Conservation (phyloP, 1,140 invertebrate genomes). For the Aphelenchoides fujianensis region DNA sequence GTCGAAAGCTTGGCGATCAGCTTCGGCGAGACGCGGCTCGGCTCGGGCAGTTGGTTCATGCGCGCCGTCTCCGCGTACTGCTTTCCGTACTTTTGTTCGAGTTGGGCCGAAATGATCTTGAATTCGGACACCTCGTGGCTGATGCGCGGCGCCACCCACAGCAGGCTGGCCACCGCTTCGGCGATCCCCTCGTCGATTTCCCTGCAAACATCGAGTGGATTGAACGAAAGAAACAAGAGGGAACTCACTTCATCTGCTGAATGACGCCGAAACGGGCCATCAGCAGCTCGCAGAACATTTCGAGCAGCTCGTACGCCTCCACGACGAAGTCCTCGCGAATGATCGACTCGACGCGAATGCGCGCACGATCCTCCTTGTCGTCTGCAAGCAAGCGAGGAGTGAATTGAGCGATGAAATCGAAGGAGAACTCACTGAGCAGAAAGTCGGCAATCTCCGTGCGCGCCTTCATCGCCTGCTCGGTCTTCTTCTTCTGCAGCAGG, state of each 20-base stretch:
- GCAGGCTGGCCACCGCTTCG: constrained; percentile 88
- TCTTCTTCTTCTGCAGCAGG: constrained; percentile 94
- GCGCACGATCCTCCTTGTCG: constrained; percentile 84
- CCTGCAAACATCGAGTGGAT: constrained; percentile 64
- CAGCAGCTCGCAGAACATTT: constrained; percentile 98
- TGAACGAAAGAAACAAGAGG: too few relatives aligned
- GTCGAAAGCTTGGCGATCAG: constrained; percentile 91
- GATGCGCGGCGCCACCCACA: constrained; percentile 88
- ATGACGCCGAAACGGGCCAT: constrained; percentile 92
- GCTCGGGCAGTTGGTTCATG: constrained; percentile 69
- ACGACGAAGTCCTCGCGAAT: constrained; percentile 98
- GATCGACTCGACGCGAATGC: constrained; percentile 95
- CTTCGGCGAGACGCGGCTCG: constrained; percentile 83
- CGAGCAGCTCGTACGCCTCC: constrained; percentile 96
- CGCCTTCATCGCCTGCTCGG: constrained; percentile 88
- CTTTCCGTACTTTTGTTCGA: constrained; percentile 88
- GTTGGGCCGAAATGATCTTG: constrained; percentile 78
- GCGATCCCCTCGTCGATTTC: constrained; percentile 88
- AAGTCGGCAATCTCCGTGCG: constrained; percentile 97
- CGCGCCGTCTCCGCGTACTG: constrained; percentile 81
- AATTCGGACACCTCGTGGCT: constrained; percentile 64
- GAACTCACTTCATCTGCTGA: constrained; percentile 85
- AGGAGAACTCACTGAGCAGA: constrained; percentile 68
- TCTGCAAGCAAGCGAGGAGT: constrained; percentile 59
- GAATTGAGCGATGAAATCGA: too few relatives aligned